These are phyloP conservation scores for Caranx melampygus DNA, from an alignment of 2,113 vertebrate genomes.

Conservation along the genomic window DNA sequence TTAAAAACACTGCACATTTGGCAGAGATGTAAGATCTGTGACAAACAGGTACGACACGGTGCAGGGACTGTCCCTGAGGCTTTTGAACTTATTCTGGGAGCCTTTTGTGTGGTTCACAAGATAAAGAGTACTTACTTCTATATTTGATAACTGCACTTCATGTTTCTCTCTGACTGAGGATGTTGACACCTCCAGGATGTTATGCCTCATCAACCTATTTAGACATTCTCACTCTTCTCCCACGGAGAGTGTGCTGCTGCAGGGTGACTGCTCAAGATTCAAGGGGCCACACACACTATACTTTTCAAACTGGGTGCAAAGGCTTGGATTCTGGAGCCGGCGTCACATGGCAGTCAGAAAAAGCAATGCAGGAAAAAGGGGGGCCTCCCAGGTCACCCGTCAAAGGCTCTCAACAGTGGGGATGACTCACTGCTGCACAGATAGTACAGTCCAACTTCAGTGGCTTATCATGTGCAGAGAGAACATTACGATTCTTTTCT, in stretches of 20 bases:
- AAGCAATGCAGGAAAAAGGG: constrained; percentile 6
- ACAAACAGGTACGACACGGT: background rate
- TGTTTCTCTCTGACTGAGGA: constrained; percentile 21
- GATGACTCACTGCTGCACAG: constrained; percentile 50
- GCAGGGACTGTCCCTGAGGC: constrained; percentile 26
- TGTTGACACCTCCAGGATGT: constrained; percentile 48
- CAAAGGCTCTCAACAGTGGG: constrained; percentile 33
- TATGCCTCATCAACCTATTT: constrained; percentile 36
- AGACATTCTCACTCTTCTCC: constrained; percentile 32
- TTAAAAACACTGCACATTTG: background rate
- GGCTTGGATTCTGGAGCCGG: constrained; percentile 26
- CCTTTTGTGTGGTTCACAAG: constrained; percentile 14
- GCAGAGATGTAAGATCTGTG: background rate
- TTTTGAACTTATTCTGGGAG: constrained; percentile 26
- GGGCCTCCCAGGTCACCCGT: constrained; percentile 46
- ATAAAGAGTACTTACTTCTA: constrained; percentile 26
- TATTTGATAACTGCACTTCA: constrained; percentile 35
- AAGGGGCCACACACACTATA: background rate
- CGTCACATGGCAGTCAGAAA: constrained; percentile 3
- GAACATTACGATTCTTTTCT: constrained; percentile 53
- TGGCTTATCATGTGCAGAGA: constrained; percentile 46
- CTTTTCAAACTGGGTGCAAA: constrained; percentile 19
- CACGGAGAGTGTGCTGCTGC: constrained; percentile 28
- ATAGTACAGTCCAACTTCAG: constrained; percentile 25
- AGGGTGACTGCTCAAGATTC: constrained; percentile 25